Evolutionary conservation across 1,140 invertebrate species (phyloP).

Genomic region (Heliconius hewitsoni): DNA sequence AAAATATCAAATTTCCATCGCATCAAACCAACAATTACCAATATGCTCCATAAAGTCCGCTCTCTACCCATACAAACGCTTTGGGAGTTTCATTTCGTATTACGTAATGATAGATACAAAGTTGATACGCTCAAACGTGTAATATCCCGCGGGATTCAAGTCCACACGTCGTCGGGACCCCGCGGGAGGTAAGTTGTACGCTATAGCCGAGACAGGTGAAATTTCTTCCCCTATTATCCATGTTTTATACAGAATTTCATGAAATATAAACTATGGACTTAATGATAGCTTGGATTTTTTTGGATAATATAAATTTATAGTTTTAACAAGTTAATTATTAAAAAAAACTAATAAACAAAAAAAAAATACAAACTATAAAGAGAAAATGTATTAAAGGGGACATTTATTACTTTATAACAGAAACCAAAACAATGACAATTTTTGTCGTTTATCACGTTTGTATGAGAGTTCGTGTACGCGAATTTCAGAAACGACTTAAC

Average conservation of each 20-base stretch:
- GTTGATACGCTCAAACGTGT: conserved; percentile 8
- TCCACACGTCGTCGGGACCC: neutral
- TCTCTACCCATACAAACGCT: neutral
- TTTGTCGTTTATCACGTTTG: too few relatives aligned
- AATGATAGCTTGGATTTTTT: neutral
- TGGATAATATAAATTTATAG: too few relatives aligned
- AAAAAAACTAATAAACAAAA: too few relatives aligned
- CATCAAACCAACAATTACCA: neutral
- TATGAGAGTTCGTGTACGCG: too few relatives aligned
- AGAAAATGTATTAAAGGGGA: too few relatives aligned
- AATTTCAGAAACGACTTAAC: too few relatives aligned
- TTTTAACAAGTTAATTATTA: too few relatives aligned
- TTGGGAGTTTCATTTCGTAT: neutral
- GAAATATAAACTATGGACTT: neutral
- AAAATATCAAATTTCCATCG: too few relatives aligned
- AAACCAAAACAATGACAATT: too few relatives aligned
- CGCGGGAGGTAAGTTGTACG: neutral
- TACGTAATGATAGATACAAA: conserved; percentile 2
- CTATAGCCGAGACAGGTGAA: neutral
- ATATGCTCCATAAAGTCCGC: neutral
- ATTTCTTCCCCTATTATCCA: neutral
- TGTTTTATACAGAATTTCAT: neutral
- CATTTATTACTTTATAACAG: too few relatives aligned
- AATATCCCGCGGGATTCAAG: neutral
- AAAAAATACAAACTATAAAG: too few relatives aligned